Evolutionary conservation across 2,888 invertebrate species (phyloP).

Genomic region (Lasioglossum villosulum): DNA sequence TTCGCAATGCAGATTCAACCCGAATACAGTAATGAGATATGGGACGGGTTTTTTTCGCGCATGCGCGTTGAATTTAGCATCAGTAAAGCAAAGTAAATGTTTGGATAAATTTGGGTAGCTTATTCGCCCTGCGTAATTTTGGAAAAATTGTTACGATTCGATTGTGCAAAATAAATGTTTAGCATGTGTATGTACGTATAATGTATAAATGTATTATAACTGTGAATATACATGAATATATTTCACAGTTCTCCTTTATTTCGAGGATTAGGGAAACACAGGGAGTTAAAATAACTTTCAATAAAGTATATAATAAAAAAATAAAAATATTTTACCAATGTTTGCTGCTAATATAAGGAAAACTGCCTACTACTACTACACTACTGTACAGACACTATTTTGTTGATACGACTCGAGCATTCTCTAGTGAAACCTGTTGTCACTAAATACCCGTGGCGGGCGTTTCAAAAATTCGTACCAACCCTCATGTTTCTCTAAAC

Average conservation of each 20-base stretch:
- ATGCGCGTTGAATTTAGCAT: not conserved
- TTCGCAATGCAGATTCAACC: conserved; percentile 56
- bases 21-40: conserved; percentile 14
- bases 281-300: not conserved
- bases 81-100: not conserved
- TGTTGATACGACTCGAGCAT: conserved; percentile 4
- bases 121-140: no score
- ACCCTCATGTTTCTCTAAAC: not conserved
- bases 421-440: not conserved
- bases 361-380: not conserved
- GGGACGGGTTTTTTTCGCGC: conserved; percentile 6
- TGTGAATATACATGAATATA: no score
- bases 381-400: not conserved
- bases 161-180: no score
- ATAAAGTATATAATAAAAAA: not conserved
- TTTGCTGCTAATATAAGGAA: not conserved
- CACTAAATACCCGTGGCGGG: conserved; percentile 12
- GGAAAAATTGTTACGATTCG: not conserved
- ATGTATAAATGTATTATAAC: not conserved
- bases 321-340: not conserved
- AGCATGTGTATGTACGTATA: not conserved
- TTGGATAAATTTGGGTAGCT: not conserved
- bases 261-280: not conserved
- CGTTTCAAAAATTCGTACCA: not conserved
- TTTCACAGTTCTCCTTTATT: not conserved